Evolutionary conservation across 2,797 vertebrate genomes (phyloP).

Genomic region (Sciurus vulgaris): DNA sequence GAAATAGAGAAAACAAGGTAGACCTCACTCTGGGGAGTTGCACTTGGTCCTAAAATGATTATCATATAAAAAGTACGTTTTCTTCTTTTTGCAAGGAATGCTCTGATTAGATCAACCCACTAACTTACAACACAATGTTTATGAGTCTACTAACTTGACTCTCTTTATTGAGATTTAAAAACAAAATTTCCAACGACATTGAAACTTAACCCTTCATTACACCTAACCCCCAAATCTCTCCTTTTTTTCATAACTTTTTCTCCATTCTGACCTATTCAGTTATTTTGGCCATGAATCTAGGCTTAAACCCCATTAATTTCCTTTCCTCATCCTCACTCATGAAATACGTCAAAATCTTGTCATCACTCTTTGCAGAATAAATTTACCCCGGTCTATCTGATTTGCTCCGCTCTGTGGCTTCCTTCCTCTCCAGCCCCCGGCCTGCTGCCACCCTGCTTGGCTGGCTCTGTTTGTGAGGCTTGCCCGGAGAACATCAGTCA

Average conservation of each 20-base stretch:
- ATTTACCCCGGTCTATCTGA: background rate
- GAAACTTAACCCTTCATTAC: background rate
- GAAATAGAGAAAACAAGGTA: background rate
- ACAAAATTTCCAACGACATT: background rate
- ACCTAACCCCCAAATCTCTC: background rate
- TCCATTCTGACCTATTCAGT: background rate
- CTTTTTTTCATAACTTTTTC: background rate
- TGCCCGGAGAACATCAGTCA: background rate
- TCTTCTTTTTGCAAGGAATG: background rate
- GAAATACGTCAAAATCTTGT: background rate
- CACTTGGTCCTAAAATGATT: background rate
- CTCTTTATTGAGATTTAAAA: constrained; percentile 28
- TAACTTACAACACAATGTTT: background rate
- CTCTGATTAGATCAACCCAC: background rate
- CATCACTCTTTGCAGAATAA: background rate
- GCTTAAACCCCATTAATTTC: background rate
- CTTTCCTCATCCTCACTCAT: background rate
- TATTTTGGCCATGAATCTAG: background rate
- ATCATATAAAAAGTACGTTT: background rate
- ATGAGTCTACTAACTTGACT: background rate
- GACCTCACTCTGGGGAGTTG: background rate
- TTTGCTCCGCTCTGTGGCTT: background rate
- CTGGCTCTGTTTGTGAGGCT: background rate
- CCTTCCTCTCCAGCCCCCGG: fast-evolving
- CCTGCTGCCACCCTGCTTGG: background rate